Conservation (phyloP, 2,888 invertebrate species). For the Campoplex nolae region DNA sequence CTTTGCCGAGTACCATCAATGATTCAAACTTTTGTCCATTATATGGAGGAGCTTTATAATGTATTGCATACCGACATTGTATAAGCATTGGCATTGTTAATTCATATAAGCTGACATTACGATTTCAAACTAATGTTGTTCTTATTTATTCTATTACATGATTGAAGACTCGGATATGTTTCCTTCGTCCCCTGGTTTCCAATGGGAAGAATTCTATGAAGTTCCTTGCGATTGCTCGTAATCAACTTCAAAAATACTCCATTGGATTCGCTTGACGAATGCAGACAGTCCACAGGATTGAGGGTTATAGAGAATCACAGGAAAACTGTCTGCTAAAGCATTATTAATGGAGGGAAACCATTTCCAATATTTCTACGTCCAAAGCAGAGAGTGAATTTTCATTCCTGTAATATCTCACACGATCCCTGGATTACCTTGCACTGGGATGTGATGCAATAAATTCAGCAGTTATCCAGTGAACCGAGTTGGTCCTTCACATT, state of each 20-base stretch:
- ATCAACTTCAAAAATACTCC: background rate
- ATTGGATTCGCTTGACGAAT: background rate
- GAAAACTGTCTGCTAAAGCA: slow-evolving; percentile 1
- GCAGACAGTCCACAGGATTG: background rate
- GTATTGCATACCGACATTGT: background rate
- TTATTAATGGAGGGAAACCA: slow-evolving; percentile 36
- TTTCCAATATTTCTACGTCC: slow-evolving; percentile 35
- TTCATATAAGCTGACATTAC: background rate
- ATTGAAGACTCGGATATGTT: background rate
- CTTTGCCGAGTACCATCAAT: slow-evolving; percentile 45
- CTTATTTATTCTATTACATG: background rate
- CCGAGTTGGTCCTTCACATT: background rate
- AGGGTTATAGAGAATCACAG: background rate
- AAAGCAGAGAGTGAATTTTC: slow-evolving; percentile 17
- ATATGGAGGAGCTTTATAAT: background rate
- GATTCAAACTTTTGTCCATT: slow-evolving; percentile 62
- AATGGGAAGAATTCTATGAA: background rate
- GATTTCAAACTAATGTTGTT: background rate
- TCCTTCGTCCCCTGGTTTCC: background rate
- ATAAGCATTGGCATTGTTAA: background rate
- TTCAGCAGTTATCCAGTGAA: slow-evolving; percentile 6
- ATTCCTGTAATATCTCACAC: slow-evolving; percentile 20
- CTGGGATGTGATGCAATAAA: slow-evolving; percentile 19
- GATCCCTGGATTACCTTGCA: slow-evolving; percentile 15
- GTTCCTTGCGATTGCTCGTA: background rate